Evolutionary conservation across 2,888 invertebrate species (phyloP).

Genomic region (Craniophora ligustri): DNA sequence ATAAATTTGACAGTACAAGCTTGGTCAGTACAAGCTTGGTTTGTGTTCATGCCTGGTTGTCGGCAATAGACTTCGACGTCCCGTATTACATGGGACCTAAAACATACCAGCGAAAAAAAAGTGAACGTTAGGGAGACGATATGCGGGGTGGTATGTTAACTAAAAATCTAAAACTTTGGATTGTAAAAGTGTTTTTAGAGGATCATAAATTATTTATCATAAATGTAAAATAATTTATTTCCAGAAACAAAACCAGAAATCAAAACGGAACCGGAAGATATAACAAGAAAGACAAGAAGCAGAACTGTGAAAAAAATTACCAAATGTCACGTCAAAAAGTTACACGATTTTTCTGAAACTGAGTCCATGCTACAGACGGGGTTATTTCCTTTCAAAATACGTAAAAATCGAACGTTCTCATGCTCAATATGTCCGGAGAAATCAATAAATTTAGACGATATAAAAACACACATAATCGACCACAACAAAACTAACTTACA

Average conservation of each 20-base stretch:
- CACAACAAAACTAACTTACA: slow-evolving; percentile 72
- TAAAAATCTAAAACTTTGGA: no score
- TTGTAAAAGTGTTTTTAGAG: no score
- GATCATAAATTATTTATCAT: no score
- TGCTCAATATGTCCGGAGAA: slow-evolving; percentile 78
- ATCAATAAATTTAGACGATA: slow-evolving; percentile 67
- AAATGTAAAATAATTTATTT: slow-evolving; percentile 41
- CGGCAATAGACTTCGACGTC: no score
- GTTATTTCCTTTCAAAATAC: slow-evolving; percentile 80
- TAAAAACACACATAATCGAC: slow-evolving; percentile 69
- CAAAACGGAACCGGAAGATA: slow-evolving; percentile 67
- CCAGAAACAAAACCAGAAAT: slow-evolving; percentile 65
- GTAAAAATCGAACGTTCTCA: slow-evolving; percentile 66
- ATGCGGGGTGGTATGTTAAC: no score
- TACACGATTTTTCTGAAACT: slow-evolving; percentile 65
- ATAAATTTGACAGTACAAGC: no score
- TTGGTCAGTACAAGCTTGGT: no score
- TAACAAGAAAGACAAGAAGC: slow-evolving; percentile 58
- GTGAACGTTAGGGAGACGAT: no score
- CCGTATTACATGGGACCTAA: no score
- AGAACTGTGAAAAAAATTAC: slow-evolving; percentile 54
- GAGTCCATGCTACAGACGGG: slow-evolving; percentile 72
- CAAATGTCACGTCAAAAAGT: slow-evolving; percentile 61
- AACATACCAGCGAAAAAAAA: no score
- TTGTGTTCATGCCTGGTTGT: no score